phyloP scores from a whole-genome alignment of 2,888 invertebrate species.

The Uropetala carovei region DNA sequence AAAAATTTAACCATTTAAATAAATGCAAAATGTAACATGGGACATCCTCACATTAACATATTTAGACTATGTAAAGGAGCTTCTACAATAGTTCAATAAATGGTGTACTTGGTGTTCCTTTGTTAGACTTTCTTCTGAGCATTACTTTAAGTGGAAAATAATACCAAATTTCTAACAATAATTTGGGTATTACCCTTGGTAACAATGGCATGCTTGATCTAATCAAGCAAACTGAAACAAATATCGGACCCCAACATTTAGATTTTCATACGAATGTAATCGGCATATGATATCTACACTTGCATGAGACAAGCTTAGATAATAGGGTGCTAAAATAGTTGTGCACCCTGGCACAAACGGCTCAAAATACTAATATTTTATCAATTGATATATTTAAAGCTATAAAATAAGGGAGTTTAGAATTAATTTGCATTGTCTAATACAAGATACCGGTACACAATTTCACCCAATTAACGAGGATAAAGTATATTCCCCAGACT shows the following conservation, averaged over 20 bases:
- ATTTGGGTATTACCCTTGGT: background rate
- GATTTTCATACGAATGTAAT: background rate
- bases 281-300: background rate
- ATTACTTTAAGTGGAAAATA: background rate
- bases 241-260: background rate
- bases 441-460: background rate
- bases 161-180: background rate
- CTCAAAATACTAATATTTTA: background rate
- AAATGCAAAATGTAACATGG: background rate
- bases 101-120: background rate
- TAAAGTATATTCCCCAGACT: background rate
- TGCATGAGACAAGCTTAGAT: background rate
- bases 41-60: background rate
- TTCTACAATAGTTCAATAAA: background rate
- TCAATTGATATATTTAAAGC: background rate
- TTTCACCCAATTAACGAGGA: background rate
- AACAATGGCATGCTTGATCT: background rate
- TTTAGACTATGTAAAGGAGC: background rate
- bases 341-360: slow-evolving; percentile 17
- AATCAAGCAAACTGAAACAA: background rate
- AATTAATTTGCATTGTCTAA: background rate
- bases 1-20: background rate
- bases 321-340: background rate
- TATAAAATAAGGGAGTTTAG: background rate
- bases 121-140: background rate